Evolutionary conservation across 2,888 invertebrate genomes (phyloP).

Genomic region (Agrochola macilenta): DNA sequence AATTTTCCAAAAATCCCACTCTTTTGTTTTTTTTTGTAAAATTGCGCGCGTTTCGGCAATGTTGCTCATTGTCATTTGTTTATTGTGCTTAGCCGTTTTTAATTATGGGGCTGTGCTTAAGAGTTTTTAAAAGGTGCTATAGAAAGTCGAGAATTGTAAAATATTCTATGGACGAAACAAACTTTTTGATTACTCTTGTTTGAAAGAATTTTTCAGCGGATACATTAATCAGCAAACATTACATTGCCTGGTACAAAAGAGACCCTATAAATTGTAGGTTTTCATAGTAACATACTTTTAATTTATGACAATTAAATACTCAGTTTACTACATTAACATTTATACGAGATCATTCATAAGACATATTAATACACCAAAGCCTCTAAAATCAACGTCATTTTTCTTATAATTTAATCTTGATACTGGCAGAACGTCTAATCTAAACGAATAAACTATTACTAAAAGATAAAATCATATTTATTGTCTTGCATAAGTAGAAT

Average conservation of each 20-base stretch:
- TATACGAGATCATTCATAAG: not conserved
- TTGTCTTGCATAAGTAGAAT: conserved; percentile 21
- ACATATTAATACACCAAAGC: not conserved
- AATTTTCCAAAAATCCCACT: conserved; percentile 59
- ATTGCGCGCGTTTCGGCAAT: conserved; percentile 38
- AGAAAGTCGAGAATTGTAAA: not conserved
- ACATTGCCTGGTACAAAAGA: not conserved
- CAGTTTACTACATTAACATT: not conserved
- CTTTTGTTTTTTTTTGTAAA: conserved; percentile 50
- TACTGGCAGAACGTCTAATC: not conserved
- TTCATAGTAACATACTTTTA: not conserved
- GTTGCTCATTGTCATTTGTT: conserved; percentile 48
- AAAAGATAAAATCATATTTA: conserved; percentile 52
- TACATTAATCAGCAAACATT: not conserved
- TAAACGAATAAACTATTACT: conserved; percentile 29
- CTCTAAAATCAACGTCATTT: not conserved
- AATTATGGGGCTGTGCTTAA: conserved; percentile 17
- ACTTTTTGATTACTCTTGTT: not conserved
- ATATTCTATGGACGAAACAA: not conserved
- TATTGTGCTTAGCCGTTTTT: conserved; percentile 35
- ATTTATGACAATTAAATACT: not conserved
- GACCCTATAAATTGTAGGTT: too few relatives aligned
- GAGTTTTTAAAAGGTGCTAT: conserved; percentile 14
- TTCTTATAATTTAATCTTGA: not conserved
- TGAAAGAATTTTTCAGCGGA: not conserved